A percentile compares a stretch with the other conserved stretches of the same genome.
These are phyloP conservation scores for Anser cygnoides DNA, from an alignment of 2,113 vertebrate species.

Conservation along the genomic window DNA sequence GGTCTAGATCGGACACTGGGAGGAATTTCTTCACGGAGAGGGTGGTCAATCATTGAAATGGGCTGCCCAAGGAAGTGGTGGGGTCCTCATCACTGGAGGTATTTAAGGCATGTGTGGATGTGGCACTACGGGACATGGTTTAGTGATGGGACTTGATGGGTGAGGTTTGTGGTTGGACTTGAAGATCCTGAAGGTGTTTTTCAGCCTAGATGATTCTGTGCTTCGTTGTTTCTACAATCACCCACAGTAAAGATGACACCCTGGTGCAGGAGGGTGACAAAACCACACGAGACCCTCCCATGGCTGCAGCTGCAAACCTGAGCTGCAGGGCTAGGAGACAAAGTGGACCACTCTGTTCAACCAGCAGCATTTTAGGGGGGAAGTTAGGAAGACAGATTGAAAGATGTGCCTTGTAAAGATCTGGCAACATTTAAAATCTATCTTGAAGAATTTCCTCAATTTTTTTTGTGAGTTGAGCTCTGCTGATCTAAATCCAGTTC, in stretches of 20 bases:
- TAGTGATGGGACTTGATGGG: neutral
- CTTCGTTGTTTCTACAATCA: neutral
- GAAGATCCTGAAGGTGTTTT: neutral
- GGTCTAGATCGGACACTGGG: neutral
- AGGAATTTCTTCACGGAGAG: neutral
- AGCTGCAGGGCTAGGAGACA: neutral
- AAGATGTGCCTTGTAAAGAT: neutral
- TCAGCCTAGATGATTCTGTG: neutral
- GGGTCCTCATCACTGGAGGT: neutral
- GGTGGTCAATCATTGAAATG: neutral
- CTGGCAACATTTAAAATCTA: neutral
- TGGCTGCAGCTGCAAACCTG: neutral
- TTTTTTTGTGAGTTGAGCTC: neutral
- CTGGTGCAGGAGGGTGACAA: fast-evolving
- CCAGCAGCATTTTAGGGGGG: neutral
- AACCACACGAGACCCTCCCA: neutral
- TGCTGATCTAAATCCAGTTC: slow-evolving; percentile 31
- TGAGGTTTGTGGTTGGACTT: neutral
- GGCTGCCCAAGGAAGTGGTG: neutral
- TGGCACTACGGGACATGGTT: neutral
- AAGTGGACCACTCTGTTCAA: neutral
- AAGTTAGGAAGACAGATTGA: neutral
- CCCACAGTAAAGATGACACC: neutral
- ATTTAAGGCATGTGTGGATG: neutral
- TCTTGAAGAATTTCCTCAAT: slow-evolving; percentile 10